Evolutionary conservation across 2,113 vertebrate species (phyloP).

Genomic region (Brachionichthys hirsutus): DNA sequence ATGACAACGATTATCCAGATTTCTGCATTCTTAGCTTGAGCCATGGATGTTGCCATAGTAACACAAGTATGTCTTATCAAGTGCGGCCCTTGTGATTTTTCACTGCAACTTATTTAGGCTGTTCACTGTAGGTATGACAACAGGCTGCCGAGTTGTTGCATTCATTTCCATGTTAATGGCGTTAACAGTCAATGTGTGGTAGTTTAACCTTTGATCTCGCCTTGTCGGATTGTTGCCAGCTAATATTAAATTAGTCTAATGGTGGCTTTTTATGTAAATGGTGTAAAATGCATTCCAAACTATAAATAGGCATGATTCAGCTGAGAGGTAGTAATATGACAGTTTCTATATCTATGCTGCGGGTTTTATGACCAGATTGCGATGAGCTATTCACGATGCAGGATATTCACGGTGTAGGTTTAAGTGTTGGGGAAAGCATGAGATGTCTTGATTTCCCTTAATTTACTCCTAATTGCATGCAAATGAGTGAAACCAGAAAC

Average conservation of each 20-base stretch:
- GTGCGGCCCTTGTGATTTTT: conserved; percentile 81
- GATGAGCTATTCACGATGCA: conserved; percentile 31
- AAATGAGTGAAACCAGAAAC: conserved; percentile 26
- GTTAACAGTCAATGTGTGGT: conserved; percentile 68
- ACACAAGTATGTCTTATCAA: conserved; percentile 84
- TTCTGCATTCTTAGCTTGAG: conserved; percentile 81
- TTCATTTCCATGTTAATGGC: conserved; percentile 81
- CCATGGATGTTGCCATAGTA: conserved; percentile 84
- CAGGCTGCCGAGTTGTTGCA: conserved; percentile 77
- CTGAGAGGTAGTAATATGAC: conserved; percentile 43
- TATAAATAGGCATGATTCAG: conserved; percentile 72
- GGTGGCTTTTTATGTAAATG: conserved; percentile 71
- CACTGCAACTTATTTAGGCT: conserved; percentile 82
- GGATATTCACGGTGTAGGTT: conserved; percentile 26
- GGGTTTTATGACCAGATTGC: conserved; percentile 35
- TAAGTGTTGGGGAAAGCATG: neutral
- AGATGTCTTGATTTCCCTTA: conserved; percentile 2
- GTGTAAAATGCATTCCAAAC: conserved; percentile 63
- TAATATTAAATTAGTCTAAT: conserved; percentile 67
- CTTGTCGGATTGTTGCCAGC: conserved; percentile 68
- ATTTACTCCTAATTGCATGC: conserved; percentile 12
- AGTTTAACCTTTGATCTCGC: conserved; percentile 70
- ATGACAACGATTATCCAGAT: conserved; percentile 76
- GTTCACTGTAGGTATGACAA: conserved; percentile 83
- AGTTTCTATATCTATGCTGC: conserved; percentile 48